Conservation (phyloP, 2,113 vertebrate species). For the Dipodomys spectabilis region DNA sequence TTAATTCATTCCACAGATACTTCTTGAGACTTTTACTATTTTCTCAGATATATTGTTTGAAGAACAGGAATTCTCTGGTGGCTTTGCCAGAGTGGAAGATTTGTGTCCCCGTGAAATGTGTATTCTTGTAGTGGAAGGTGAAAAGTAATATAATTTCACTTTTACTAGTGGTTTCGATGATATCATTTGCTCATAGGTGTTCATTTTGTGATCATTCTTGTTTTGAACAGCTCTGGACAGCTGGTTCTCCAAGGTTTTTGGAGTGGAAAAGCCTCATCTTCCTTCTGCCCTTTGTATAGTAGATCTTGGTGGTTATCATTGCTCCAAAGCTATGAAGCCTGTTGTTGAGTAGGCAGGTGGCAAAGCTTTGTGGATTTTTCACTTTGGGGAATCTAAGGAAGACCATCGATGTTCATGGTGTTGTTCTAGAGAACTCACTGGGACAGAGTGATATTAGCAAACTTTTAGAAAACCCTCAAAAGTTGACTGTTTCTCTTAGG, state of each 20-base stretch:
- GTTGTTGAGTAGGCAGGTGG: not conserved
- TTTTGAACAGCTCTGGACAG: constrained; percentile 50
- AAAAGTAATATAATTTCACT: not conserved
- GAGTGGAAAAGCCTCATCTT: not conserved
- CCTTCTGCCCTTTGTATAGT: not conserved
- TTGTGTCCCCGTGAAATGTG: too few species aligned
- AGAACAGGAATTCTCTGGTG: too few species aligned
- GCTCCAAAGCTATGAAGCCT: not conserved
- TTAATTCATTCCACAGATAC: too few species aligned
- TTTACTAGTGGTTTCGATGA: constrained; percentile 39
- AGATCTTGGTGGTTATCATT: not conserved
- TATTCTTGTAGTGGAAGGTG: too few species aligned
- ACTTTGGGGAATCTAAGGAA: not conserved
- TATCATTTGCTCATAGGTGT: constrained; percentile 47
- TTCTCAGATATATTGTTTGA: too few species aligned
- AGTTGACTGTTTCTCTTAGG: not conserved
- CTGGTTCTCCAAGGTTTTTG: constrained; percentile 5
- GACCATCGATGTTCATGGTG: not conserved
- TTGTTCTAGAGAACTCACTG: constrained; percentile 6
- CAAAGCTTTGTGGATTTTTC: not conserved
- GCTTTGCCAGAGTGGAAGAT: too few species aligned
- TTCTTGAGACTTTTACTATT: too few species aligned
- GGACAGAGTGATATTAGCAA: not conserved
- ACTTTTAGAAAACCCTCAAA: not conserved
- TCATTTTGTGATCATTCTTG: constrained; percentile 50